Evolutionary conservation across 2,113 vertebrate species (phyloP).

Genomic region (Xenopus borealis): DNA sequence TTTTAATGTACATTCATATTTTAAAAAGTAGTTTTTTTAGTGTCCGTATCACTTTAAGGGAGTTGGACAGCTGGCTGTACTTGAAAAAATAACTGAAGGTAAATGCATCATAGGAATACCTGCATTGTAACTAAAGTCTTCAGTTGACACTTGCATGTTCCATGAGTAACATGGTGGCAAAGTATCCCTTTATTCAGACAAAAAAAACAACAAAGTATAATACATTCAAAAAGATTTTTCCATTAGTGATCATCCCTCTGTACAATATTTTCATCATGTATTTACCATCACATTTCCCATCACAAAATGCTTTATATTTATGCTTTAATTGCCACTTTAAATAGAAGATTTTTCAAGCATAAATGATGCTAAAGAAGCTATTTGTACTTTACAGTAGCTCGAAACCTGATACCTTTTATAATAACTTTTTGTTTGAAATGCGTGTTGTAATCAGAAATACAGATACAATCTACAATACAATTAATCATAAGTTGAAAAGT

Average conservation of each 20-base stretch:
- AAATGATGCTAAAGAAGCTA: not conserved
- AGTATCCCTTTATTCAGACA: too few species aligned
- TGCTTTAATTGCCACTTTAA: not conserved
- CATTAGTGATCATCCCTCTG: not conserved
- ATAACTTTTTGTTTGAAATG: slow-evolving; percentile 2
- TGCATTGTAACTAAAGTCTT: too few species aligned
- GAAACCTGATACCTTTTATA: not conserved
- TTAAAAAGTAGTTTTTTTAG: too few species aligned
- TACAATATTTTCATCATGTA: not conserved
- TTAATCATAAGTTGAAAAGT: slow-evolving; percentile 36
- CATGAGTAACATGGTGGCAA: too few species aligned
- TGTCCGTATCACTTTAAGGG: too few species aligned
- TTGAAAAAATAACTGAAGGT: too few species aligned
- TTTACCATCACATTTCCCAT: not conserved
- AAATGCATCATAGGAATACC: too few species aligned
- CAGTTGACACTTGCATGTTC: too few species aligned
- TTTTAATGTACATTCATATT: too few species aligned
- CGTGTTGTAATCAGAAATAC: not conserved
- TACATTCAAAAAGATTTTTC: too few species aligned
- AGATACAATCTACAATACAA: slow-evolving; percentile 8
- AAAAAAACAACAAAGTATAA: too few species aligned
- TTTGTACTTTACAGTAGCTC: not conserved
- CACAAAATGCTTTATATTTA: not conserved
- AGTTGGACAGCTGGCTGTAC: too few species aligned
- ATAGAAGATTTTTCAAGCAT: not conserved